Evolutionary conservation across 2,888 invertebrate species (phyloP).

Genomic region (Myopa tessellatipennis): DNA sequence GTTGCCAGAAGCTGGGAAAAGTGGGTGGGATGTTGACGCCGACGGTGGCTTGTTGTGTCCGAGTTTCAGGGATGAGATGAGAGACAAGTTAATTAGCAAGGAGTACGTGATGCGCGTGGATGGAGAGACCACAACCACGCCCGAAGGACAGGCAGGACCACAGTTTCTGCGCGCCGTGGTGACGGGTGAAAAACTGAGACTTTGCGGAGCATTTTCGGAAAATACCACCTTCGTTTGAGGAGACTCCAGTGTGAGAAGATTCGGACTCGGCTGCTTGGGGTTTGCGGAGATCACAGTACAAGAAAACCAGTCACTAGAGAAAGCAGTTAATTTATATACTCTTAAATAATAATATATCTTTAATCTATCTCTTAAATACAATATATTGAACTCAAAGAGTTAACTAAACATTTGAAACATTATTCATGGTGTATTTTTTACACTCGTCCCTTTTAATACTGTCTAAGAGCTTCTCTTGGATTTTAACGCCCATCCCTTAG

Average conservation of each 20-base stretch:
- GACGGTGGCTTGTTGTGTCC: conserved; percentile 38
- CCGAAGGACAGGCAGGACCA: conserved; percentile 58
- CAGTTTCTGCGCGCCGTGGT: conserved; percentile 73
- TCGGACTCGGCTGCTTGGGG: too few species aligned
- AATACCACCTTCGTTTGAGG: conserved; percentile 75
- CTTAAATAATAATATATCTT: too few species aligned
- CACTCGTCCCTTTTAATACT: too few species aligned
- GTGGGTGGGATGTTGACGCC: conserved; percentile 36
- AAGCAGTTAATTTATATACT: too few species aligned
- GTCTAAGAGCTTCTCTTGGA: too few species aligned
- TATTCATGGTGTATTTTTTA: too few species aligned
- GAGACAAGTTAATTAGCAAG: conserved; percentile 63
- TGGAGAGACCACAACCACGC: conserved; percentile 53
- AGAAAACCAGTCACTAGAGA: background rate
- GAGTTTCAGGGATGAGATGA: conserved; percentile 47
- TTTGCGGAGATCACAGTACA: background rate
- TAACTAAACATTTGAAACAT: too few species aligned
- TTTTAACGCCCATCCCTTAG: too few species aligned
- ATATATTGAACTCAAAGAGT: too few species aligned
- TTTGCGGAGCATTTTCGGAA: conserved; percentile 84
- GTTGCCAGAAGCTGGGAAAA: conserved; percentile 43
- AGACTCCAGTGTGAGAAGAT: too few species aligned
- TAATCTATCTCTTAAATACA: too few species aligned
- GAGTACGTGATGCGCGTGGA: conserved; percentile 69
- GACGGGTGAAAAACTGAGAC: conserved; percentile 75